Base-by-base conservation (phyloP, 2,113 vertebrate genomes). In the Hemichromis elongatus region DNA sequence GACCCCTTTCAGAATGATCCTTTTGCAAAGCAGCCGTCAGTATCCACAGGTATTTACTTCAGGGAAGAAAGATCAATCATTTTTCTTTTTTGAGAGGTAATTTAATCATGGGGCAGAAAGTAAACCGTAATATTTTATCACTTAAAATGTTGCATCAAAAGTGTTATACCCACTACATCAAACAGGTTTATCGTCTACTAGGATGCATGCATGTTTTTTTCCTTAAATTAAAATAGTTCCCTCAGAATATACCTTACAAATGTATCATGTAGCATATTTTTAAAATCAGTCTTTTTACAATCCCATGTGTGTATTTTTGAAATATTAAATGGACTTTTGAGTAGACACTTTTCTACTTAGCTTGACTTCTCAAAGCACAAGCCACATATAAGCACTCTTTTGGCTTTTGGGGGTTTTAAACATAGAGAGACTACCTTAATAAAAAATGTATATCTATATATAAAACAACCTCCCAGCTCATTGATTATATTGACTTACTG, bases 1-100 rank as follows among this genome's bases (percentile, higher is more conserved):
- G 98, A 99, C 89, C 98, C 98, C 4, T 99, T 99, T 95, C 97
- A 98, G 95, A 97, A 96, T 21, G 98, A 99, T 82, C 98, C 98
- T 59, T 99, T 99, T 92, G 96, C 97, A 85, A 98, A 99, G 66
- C 97, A 96, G 2, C 94, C 96, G 16, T 82, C 96, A n/a, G 85
- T 95, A 40, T 77, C 96, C 40, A 81, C 97, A 97, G 98, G 98
- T 98, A 97, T 90, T 82, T 83, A 68, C 30, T 37, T 52, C 47
- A 3, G 40, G 13, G 9, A 40, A 2, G 66, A 61, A 14, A 57
- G 11, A 37, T 78, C 47, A 13, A 57, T 73, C 9, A 5, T 55
- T 40, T 47, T 30, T 50, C 16, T 30, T 50, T 75, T 52, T 9
- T 33, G 45, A 75, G 26, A 30, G 26, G 47, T 0, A 75, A 30